A percentile compares a stretch with the other conserved stretches of the same genome.
phyloP scores from a whole-genome alignment of 1,140 invertebrate species.

The Drosophila erecta region DNA sequence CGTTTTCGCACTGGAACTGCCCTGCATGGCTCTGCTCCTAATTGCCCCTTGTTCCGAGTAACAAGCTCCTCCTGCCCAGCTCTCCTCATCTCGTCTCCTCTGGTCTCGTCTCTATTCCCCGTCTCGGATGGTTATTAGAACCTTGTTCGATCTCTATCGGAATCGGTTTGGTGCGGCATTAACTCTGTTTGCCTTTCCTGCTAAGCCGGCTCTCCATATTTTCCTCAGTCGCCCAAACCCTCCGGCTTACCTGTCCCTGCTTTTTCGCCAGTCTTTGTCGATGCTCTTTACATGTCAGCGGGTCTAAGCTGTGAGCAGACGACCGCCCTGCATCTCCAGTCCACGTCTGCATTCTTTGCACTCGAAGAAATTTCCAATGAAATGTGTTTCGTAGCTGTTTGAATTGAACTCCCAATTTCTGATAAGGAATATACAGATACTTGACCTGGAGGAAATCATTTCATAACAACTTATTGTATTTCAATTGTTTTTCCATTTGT shows the following conservation, averaged over 20 bases:
- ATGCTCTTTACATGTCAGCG: conserved; percentile 74
- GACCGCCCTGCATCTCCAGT: conserved; percentile 45
- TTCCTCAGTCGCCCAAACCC: conserved; percentile 31
- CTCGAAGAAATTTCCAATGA: background rate
- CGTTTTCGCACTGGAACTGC: conserved; percentile 40
- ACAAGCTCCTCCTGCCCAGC: conserved; percentile 12
- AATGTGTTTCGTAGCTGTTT: background rate
- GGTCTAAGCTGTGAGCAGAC: conserved; percentile 61
- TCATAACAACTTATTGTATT: too few relatives aligned
- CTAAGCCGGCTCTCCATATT: conserved; percentile 51
- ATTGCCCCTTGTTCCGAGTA: conserved; percentile 71
- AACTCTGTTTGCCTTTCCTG: conserved; percentile 66
- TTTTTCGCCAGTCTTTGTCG: conserved; percentile 63
- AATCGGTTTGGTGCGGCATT: conserved; percentile 54
- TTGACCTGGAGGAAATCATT: too few relatives aligned
- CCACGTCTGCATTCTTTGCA: conserved; percentile 31
- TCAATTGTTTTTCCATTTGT: too few relatives aligned
- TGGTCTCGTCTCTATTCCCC: conserved; percentile 2
- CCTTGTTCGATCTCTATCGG: conserved; percentile 69
- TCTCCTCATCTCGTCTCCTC: background rate
- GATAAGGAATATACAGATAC: too few relatives aligned
- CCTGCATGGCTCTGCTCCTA: conserved; percentile 43
- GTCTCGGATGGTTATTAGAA: conserved; percentile 56
- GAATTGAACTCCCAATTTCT: background rate
- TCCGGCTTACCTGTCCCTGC: conserved; percentile 28